These are phyloP conservation scores for Muscicapa adusta DNA, from an alignment of 2,113 vertebrate species.

Conservation along the genomic window DNA sequence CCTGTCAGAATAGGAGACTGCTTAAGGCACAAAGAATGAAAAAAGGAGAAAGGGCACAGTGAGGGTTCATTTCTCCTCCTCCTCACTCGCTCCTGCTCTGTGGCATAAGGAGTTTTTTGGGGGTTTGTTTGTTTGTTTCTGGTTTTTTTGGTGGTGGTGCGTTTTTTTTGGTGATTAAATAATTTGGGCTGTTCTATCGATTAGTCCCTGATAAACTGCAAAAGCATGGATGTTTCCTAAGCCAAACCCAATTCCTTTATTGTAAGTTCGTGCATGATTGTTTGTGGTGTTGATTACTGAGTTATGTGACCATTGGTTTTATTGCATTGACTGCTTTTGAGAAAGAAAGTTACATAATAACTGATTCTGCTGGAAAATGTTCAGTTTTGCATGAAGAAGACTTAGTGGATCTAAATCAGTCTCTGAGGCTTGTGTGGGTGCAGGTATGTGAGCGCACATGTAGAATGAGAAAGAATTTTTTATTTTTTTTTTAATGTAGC, in stretches of 20 bases:
- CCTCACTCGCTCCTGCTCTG: background rate
- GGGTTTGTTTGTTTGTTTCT: background rate
- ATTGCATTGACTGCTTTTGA: background rate
- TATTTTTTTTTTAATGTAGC: background rate
- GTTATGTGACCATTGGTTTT: background rate
- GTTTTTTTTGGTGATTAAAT: background rate
- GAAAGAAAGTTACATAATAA: background rate
- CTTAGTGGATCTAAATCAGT: conserved; percentile 6
- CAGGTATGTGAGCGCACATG: conserved; percentile 21
- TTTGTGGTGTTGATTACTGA: background rate
- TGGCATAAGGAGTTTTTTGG: background rate
- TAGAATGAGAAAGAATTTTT: background rate
- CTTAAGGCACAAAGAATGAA: conserved; percentile 48
- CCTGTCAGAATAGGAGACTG: conserved; percentile 47
- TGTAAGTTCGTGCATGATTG: background rate
- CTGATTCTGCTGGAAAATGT: background rate
- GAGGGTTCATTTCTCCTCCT: conserved; percentile 15
- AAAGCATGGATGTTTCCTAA: background rate
- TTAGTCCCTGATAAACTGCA: background rate
- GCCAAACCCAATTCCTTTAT: background rate
- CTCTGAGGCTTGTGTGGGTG: conserved; percentile 49
- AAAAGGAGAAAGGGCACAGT: background rate
- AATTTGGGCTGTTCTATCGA: background rate
- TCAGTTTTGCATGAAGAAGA: background rate
- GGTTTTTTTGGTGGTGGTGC: background rate